Evolutionary conservation across 2,113 vertebrate genomes (phyloP), one percentile per base, ranked within the genome.

Genomic region (Natator depressus): DNA sequence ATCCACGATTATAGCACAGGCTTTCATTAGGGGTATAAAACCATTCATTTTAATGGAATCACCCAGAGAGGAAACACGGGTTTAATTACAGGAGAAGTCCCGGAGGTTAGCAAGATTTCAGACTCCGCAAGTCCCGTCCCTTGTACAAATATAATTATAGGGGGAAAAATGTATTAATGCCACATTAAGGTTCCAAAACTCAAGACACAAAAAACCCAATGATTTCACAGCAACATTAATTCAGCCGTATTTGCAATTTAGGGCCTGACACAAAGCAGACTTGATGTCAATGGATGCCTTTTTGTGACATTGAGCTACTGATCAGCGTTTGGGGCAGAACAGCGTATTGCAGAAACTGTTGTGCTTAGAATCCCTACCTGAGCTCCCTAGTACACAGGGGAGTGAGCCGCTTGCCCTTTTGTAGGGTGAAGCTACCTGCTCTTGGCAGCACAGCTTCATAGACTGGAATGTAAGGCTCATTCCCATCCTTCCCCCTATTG

Each of bases 81-180:
- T 75, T 46, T 95, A 94, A 96, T 95, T 95, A 96, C 51, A 85
- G 57, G 42, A 80, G 85, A 92, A 79, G 78, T 80, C 93, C 78
- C 38, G 22, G 53, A 93, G 80, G 57, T 94, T 93, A 96, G 65
- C 22, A 91, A 82, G 80, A 90, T 85, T 91, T 96, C 85, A 93
- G 51, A 55, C 82, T 94, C 14, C 31, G 79, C 7, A 81, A 62
- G 27, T 83, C 5, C 1, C 17, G 81, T 55, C 59, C 59, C 80
- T 27, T 88, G 47, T 78, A 10, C 51, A 94, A 97, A 97, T 78
- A 94, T 1, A 46, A 22, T 24, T 2, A 8, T 3, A 0, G 3
- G 5, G 20, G 1, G 27, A 50, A 5, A 42, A 80, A 51, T n/a
- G 2, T 55, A 35, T 75, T 76, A 86, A 81, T 79, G n/a, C 25